Conservation (phyloP, 2,888 invertebrate species). For the Dioctria linearis region DNA sequence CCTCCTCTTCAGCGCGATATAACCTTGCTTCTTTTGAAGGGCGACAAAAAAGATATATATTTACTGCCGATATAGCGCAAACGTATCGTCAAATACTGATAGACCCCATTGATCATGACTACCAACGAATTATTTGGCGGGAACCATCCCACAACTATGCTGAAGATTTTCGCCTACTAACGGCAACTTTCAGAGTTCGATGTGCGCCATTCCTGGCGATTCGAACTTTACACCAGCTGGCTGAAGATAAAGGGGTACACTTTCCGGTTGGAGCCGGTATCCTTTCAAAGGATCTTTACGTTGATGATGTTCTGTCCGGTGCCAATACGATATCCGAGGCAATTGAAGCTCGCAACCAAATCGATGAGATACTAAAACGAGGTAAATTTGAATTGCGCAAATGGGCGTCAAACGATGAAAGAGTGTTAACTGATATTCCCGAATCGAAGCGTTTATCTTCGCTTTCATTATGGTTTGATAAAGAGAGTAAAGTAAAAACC, state of each 20-base stretch:
- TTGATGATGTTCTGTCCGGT: conserved; percentile 47
- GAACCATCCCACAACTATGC: neutral
- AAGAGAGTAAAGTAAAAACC: neutral
- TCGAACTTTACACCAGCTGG: neutral
- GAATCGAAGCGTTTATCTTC: neutral
- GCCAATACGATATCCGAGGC: neutral
- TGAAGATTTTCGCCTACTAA: neutral
- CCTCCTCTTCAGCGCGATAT: too few species aligned
- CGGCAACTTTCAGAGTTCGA: neutral
- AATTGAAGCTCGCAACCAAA: neutral
- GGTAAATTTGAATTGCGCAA: conserved; percentile 1
- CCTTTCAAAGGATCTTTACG: conserved; percentile 39
- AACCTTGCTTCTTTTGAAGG: too few species aligned
- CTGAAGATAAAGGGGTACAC: conserved; percentile 55
- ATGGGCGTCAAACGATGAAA: neutral
- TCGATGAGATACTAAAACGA: neutral
- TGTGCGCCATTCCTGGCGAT: neutral
- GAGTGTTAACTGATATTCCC: neutral
- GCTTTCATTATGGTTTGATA: neutral
- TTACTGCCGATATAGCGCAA: too few species aligned
- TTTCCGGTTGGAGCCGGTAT: conserved; percentile 52
- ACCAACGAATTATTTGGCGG: too few species aligned
- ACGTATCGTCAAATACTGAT: too few species aligned
- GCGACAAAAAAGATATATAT: too few species aligned
- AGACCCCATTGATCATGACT: too few species aligned